phyloP scores from a whole-genome alignment of 2,113 vertebrate species.

The Barbus barbus region DNA sequence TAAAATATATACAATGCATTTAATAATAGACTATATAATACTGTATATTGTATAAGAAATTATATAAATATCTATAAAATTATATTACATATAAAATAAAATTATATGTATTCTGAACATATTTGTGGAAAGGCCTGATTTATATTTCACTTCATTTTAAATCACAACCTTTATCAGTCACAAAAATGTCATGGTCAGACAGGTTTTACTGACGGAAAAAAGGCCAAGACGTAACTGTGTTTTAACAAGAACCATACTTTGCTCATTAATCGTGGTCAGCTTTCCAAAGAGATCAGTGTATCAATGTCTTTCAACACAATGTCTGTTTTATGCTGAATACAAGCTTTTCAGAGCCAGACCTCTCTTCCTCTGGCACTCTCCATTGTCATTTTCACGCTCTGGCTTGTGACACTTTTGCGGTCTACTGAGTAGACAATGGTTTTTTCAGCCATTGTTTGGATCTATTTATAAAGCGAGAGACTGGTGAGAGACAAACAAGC shows the following conservation, averaged over 20 bases:
- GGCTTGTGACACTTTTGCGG: slow-evolving; percentile 60
- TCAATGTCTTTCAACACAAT: slow-evolving; percentile 14
- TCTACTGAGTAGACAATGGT: slow-evolving; percentile 61
- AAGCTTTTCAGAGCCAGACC: slow-evolving; percentile 35
- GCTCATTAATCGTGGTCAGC: not conserved
- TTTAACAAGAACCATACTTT: slow-evolving; percentile 12
- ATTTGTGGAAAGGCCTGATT: too few species aligned
- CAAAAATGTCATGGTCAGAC: not conserved
- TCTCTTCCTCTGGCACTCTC: slow-evolving; percentile 57
- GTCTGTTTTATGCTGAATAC: slow-evolving; percentile 52
- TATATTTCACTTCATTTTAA: not conserved
- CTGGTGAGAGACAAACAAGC: slow-evolving; percentile 62
- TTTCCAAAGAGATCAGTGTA: slow-evolving; percentile 12
- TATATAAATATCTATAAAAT: not conserved
- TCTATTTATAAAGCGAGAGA: slow-evolving; percentile 63
- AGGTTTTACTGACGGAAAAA: not conserved
- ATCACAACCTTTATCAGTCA: not conserved
- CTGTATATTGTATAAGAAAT: not conserved
- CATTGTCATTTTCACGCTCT: slow-evolving; percentile 58
- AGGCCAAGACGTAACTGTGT: not conserved
- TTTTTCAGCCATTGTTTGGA: slow-evolving; percentile 61
- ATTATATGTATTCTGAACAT: not conserved
- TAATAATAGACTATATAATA: not conserved
- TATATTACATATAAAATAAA: not conserved
- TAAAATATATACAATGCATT: too few species aligned